phyloP scores from a whole-genome alignment of 2,888 invertebrate species.

The Synergus japonicus region DNA sequence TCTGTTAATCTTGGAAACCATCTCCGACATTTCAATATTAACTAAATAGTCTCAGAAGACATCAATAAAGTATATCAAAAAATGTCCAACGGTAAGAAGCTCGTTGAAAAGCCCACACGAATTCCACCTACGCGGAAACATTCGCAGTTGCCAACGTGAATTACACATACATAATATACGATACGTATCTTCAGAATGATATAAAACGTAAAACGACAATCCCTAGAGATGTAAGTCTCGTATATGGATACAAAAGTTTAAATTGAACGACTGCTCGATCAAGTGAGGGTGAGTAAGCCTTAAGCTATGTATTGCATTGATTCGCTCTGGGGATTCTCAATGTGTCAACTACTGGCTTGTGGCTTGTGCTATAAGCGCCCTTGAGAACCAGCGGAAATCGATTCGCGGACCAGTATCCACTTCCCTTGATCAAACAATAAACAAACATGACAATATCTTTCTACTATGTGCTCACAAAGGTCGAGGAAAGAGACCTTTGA shows the following conservation, averaged over 20 bases:
- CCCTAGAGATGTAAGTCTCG: background rate
- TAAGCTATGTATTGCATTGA: background rate
- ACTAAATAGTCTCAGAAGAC: background rate
- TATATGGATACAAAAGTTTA: constrained; percentile 5
- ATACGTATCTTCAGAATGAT: background rate
- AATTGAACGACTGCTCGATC: constrained; percentile 5
- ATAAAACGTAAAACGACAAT: constrained; percentile 4
- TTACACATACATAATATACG: background rate
- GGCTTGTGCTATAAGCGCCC: background rate
- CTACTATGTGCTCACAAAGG: background rate
- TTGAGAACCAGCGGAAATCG: constrained; percentile 34
- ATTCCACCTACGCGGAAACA: background rate
- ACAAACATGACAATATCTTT: constrained; percentile 7
- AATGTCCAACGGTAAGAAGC: background rate
- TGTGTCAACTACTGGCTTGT: background rate
- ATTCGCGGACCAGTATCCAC: constrained; percentile 3
- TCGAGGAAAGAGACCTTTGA: background rate
- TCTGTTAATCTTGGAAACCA: background rate
- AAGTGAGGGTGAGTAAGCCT: background rate
- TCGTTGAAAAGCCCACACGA: background rate
- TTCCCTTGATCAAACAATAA: constrained; percentile 31
- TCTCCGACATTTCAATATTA: background rate
- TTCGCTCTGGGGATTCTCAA: constrained; percentile 15
- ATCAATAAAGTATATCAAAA: background rate
- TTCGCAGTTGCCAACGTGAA: background rate